A percentile compares a stretch with the other conserved stretches of the same genome.
phyloP scores from a whole-genome alignment of 1,140 invertebrate species.

The Medauroidea extradentata region DNA sequence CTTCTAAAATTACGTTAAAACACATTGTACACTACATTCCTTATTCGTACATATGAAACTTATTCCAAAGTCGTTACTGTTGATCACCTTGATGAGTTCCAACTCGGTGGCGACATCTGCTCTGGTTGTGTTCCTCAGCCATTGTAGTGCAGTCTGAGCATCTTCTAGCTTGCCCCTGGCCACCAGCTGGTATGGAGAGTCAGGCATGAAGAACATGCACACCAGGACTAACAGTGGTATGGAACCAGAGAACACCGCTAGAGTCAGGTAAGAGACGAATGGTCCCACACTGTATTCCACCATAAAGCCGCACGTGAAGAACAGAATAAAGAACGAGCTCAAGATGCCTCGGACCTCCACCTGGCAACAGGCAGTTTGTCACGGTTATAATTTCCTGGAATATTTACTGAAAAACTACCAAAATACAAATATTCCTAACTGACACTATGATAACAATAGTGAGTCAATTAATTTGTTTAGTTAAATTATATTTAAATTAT shows the following conservation, averaged over 20 bases:
- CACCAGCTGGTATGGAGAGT: constrained; percentile 71
- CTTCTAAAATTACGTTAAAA: too few relatives aligned
- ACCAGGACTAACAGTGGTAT: constrained; percentile 59
- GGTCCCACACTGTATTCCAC: constrained; percentile 72
- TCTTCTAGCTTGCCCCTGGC: constrained; percentile 53
- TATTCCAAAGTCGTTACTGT: too few relatives aligned
- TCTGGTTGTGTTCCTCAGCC: constrained; percentile 56
- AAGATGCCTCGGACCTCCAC: constrained; percentile 66
- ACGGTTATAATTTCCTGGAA: too few relatives aligned
- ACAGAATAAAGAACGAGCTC: constrained; percentile 76
- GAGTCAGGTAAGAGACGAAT: constrained; percentile 58
- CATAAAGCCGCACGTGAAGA: constrained; percentile 70
- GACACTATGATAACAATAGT: too few relatives aligned
- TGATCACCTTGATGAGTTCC: constrained; percentile 50
- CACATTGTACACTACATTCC: too few relatives aligned
- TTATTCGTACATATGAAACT: too few relatives aligned
- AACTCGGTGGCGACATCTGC: constrained; percentile 58
- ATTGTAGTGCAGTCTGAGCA: constrained; percentile 58
- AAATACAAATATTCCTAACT: too few relatives aligned
- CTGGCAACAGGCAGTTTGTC: too few relatives aligned
- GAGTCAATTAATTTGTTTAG: too few relatives aligned
- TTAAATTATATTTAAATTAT: too few relatives aligned
- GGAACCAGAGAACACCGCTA: constrained; percentile 59
- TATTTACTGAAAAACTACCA: too few relatives aligned
- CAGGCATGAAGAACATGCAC: constrained; percentile 70